Base-by-base conservation (phyloP, 1,140 invertebrate species). In the Lineus longissimus region DNA sequence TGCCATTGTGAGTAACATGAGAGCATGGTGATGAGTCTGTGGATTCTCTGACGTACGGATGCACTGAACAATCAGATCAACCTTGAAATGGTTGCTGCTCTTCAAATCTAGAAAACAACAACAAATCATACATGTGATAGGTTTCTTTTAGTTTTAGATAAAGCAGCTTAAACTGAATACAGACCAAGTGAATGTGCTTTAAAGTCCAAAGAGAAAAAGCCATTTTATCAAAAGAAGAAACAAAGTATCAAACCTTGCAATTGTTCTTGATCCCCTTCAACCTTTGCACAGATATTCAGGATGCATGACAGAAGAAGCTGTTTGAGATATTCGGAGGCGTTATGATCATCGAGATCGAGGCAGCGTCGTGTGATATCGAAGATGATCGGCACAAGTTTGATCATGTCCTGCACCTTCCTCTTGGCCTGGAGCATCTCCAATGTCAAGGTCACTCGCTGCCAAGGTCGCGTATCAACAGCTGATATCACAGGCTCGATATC, bases 21-120 rank as follows among this genome's bases (percentile, higher is more conserved):
- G 79, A 0, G 93, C 92, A 70, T 95, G 91, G 74, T 95, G 91
- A 75, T 96, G 94, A 0, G 94, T 97, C 81, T 96, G 93, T 2
- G 93, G 93, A 81, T 95, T 95, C 69, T 90, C 88, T 0, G 93
- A 93, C 6, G 87, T 87, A 66, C 93, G 84, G n/a, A 96, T 89
- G 72, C 92, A 94, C 64, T 92, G 88, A 1, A 95, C 90, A 23
- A 95, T 86, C 25, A 91, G 72, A 73, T 94, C 92, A 59, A 95
- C 88, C 61, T 93, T 89, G 58, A 92, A 87, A 86, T 0, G 86
- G 74, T 58, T 86, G 71, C 59, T 84, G 40, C 69, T 64, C 33
- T 75, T 55, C 25, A 47, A 31, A n/a, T 58, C 61, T 68, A 58
- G 22, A 64, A 60, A 19, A 55, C 54, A 25, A 55, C 13, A 55